Evolutionary conservation across 2,888 invertebrate species (phyloP), one percentile per base, ranked within the genome.

Genomic region (Lydus trimaculatus): DNA sequence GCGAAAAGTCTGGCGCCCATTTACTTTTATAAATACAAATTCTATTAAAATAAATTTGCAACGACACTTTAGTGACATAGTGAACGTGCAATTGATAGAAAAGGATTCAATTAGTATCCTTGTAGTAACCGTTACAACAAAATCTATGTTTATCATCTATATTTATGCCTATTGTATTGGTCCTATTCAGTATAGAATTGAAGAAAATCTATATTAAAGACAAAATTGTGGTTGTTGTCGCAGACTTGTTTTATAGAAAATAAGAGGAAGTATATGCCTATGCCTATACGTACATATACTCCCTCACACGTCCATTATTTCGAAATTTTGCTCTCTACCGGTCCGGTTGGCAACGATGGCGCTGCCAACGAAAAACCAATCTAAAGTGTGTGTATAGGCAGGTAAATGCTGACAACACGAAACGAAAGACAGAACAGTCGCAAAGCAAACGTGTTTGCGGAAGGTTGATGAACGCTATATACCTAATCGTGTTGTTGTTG

Each of bases 311-410:
- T 23, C 8, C 31, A 31, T 56, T 43, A 52, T 25, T 52, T 52
- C 25, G 52, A 52, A 52, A 52, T 13, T 48, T 23, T 25, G 52
- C 52, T 52, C 25, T 25, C 25, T 52, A 52, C 52, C 23, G 52
- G 52, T 15, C 52, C 23, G 52, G 13, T 75, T 74, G 74, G 73
- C 76, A 78, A 77, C 73, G 78, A 75, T 78, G 81, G 81, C 81
- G 82, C 80, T 80, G 77, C 70, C 69, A 66, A 67, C 70, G 66
- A 8, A 31, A 15, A 60, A 15, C 20, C 15, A 36, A 31, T n/a
- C 33, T 33, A 33, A 59, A n/a, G 25, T 17, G 58, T 25, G 28
- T 58, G 58, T 17, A 28, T 60, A 20, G 3, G 7, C 7, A 36
- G 60, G 59, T 59, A 39, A 23, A 61, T 17, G 25, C 20, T 23